A percentile compares a stretch with the other conserved stretches of the same genome.
Conservation (phyloP, 1,140 invertebrate species). For the Periplaneta americana region DNA sequence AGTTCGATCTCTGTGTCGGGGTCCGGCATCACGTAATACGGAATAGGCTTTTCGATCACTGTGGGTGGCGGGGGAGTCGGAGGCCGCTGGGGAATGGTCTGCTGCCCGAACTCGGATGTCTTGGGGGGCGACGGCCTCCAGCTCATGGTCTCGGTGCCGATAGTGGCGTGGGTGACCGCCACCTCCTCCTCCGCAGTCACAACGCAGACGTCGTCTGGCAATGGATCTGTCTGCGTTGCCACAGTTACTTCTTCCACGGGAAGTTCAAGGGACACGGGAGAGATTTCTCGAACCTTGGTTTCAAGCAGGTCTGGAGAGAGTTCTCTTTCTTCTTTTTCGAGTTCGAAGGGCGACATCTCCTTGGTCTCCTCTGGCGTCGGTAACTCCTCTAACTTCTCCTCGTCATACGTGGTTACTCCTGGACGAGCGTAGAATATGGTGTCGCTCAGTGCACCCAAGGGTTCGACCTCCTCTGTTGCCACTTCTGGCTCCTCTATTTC, state of each 20-base stretch:
- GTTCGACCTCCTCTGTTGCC: not conserved
- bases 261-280: not conserved
- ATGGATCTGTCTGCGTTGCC: conserved; percentile 73
- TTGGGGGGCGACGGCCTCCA: not conserved
- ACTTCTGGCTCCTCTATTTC: not conserved
- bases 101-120: not conserved
- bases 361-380: not conserved
- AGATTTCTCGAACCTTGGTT: not conserved
- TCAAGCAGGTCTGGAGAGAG: not conserved
- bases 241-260: conserved; percentile 56
- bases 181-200: conserved; percentile 40
- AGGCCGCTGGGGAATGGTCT: not conserved
- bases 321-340: not conserved
- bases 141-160: conserved; percentile 1
- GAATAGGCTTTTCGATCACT: conserved; percentile 26
- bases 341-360: not conserved
- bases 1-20: conserved; percentile 30
- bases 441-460: conserved; percentile 10
- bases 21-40: conserved; percentile 26
- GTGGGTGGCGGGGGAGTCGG: conserved; percentile 1
- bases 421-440: not conserved
- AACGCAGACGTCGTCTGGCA: conserved; percentile 60
- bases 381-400: not conserved
- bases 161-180: not conserved
- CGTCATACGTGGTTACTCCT: not conserved